A percentile compares a stretch with the other conserved stretches of the same genome.
phyloP scores from a whole-genome alignment of 92 coral and sea anemone species.

The Siderastrea radians region DNA sequence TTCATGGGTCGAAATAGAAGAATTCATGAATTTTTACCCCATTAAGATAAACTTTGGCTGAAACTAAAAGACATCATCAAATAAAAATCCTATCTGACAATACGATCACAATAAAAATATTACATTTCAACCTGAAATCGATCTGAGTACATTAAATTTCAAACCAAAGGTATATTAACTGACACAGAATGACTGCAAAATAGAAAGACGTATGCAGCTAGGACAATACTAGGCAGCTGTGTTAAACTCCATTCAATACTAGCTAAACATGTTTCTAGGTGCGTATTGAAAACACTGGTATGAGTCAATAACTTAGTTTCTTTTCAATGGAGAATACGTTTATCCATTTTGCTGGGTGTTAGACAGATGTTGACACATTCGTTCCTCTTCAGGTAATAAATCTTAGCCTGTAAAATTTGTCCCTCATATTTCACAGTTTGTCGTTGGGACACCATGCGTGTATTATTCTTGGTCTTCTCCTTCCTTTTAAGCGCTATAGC shows the following conservation, averaged over 20 bases:
- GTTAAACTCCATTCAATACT: not conserved
- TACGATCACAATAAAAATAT: no score
- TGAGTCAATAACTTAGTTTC: not conserved
- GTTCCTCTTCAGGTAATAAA: not conserved
- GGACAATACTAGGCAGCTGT: not conserved
- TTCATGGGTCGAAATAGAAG: no score
- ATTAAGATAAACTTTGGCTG: no score
- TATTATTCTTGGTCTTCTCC: not conserved
- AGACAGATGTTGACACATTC: not conserved
- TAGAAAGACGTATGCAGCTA: not conserved
- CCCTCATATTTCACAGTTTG: not conserved
- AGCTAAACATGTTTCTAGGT: not conserved
- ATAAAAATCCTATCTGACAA: no score
- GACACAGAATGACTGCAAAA: not conserved
- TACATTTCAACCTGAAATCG: no score
- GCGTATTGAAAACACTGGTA: no score
- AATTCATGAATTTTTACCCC: no score
- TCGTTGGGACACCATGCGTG: conserved; percentile 8
- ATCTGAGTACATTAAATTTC: no score
- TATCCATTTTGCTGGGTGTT: not conserved
- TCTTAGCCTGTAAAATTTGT: not conserved
- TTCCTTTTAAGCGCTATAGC: conserved; percentile 16
- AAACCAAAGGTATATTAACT: not conserved
- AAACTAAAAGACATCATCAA: no score
- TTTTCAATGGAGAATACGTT: not conserved